Evolutionary conservation across 2,888 invertebrate species (phyloP).

Genomic region (Drosophila monieri): DNA sequence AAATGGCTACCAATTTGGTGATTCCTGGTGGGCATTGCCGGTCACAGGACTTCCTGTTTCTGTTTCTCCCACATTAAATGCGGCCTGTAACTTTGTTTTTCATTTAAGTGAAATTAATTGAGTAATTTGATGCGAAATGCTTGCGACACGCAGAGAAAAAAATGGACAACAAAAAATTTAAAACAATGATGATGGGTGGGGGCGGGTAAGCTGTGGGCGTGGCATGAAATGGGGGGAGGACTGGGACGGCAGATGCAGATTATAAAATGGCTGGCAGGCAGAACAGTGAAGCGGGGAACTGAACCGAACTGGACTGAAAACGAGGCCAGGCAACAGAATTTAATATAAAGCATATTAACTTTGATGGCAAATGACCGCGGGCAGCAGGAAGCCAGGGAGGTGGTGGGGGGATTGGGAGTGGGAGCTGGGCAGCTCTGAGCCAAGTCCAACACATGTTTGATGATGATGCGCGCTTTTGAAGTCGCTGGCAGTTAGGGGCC

Average conservation of each 20-base stretch:
- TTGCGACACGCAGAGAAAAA: slow-evolving; percentile 49
- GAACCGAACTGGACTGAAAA: slow-evolving; percentile 26
- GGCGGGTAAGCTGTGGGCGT: slow-evolving; percentile 29
- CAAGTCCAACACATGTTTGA: slow-evolving; percentile 65
- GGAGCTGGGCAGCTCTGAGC: slow-evolving; percentile 10
- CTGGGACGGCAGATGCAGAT: slow-evolving; percentile 68
- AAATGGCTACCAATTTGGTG: slow-evolving; percentile 15
- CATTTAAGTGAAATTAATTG: slow-evolving; percentile 73
- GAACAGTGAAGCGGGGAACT: slow-evolving; percentile 23
- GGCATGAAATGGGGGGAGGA: slow-evolving; percentile 18
- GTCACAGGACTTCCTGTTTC: slow-evolving; percentile 19
- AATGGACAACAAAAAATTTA: slow-evolving; percentile 7
- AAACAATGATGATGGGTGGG: slow-evolving; percentile 39
- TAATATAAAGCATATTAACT: slow-evolving; percentile 77
- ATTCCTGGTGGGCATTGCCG: slow-evolving; percentile 8
- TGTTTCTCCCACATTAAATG: slow-evolving; percentile 14
- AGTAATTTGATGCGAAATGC: slow-evolving; percentile 69
- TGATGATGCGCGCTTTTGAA: slow-evolving; percentile 72
- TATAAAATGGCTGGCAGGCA: slow-evolving; percentile 54
- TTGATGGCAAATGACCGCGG: slow-evolving; percentile 72
- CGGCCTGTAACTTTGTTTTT: slow-evolving; percentile 43
- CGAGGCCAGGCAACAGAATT: slow-evolving; percentile 59
- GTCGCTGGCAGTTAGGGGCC: slow-evolving; percentile 57
- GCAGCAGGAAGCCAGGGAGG: slow-evolving; percentile 16
- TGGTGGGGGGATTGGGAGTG: not conserved